Evolutionary conservation across 2,113 vertebrate genomes (phyloP).

Genomic region (Anser brachyrhynchus): DNA sequence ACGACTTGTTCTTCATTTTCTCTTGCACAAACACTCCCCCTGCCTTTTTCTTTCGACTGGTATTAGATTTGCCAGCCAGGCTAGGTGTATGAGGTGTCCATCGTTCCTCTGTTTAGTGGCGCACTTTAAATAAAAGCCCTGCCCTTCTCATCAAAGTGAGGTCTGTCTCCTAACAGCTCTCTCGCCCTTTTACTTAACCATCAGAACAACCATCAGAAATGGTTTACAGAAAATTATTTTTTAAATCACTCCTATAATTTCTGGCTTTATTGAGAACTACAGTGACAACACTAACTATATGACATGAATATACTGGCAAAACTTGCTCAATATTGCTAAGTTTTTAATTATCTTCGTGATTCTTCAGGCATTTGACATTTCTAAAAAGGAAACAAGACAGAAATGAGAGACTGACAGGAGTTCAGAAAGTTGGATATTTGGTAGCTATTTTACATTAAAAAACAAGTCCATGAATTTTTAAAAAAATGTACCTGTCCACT

Average conservation of each 20-base stretch:
- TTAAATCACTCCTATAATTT: neutral
- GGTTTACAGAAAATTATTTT: neutral
- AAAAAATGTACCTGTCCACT: neutral
- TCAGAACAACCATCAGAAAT: neutral
- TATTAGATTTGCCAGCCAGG: slow-evolving; percentile 44
- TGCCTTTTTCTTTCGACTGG: slow-evolving; percentile 51
- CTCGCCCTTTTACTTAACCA: slow-evolving; percentile 27
- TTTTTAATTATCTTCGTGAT: neutral
- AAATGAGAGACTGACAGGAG: neutral
- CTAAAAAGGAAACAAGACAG: neutral
- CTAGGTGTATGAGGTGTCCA: slow-evolving; percentile 72
- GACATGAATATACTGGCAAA: neutral
- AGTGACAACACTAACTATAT: neutral
- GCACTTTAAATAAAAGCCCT: slow-evolving; percentile 71
- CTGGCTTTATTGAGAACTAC: neutral
- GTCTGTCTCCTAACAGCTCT: slow-evolving; percentile 48
- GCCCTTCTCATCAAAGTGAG: slow-evolving; percentile 67
- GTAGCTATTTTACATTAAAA: neutral
- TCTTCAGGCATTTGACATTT: neutral
- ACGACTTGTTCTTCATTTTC: slow-evolving; percentile 78
- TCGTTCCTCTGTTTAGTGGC: slow-evolving; percentile 68
- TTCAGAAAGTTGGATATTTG: neutral
- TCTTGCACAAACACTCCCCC: slow-evolving; percentile 49
- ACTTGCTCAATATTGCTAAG: neutral
- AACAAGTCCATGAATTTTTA: neutral